These are phyloP conservation scores for Sebastes flavidus DNA, from an alignment of 2,797 vertebrate genomes.

Conservation along the genomic window DNA sequence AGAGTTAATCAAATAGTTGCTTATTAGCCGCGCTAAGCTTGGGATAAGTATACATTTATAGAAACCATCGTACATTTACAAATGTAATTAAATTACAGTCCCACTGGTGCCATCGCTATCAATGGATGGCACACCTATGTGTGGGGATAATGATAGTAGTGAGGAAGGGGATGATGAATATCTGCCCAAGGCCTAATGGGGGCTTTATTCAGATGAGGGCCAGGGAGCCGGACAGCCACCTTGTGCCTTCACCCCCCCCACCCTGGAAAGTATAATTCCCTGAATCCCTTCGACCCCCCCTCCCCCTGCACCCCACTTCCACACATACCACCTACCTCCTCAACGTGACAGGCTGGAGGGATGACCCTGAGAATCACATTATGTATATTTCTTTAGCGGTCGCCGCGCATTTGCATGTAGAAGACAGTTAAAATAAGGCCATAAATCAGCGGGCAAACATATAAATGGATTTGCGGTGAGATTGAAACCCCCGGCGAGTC, in stretches of 20 bases:
- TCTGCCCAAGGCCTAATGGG: constrained; percentile 62
- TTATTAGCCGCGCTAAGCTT: constrained; percentile 21
- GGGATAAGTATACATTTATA: constrained; percentile 41
- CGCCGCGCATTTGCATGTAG: constrained; percentile 83
- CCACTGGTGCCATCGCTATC: constrained; percentile 21
- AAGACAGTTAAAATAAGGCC: constrained; percentile 87
- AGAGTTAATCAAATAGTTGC: constrained; percentile 43
- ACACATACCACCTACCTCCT: constrained; percentile 44
- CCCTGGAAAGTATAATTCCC: constrained; percentile 66
- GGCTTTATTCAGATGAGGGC: constrained; percentile 69
- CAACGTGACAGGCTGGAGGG: constrained; percentile 81
- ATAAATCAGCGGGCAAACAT: constrained; percentile 86
- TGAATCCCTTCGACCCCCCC: constrained; percentile 46
- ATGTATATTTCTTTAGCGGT: constrained; percentile 84
- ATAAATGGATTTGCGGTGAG: constrained; percentile 84
- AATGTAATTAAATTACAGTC: constrained; percentile 49
- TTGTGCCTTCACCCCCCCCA: constrained; percentile 29
- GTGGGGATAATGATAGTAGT: constrained; percentile 48
- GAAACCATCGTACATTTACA: constrained; percentile 18
- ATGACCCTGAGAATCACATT: constrained; percentile 87
- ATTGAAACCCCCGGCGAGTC: constrained; percentile 83
- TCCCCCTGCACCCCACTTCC: not conserved
- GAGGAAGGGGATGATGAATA: constrained; percentile 54
- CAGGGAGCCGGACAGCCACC: constrained; percentile 56
- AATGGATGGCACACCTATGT: constrained; percentile 34